Evolutionary conservation across 2,797 vertebrate genomes (phyloP), one percentile per base, ranked within the genome.

Genomic region (Gymnoscopelus braueri): DNA sequence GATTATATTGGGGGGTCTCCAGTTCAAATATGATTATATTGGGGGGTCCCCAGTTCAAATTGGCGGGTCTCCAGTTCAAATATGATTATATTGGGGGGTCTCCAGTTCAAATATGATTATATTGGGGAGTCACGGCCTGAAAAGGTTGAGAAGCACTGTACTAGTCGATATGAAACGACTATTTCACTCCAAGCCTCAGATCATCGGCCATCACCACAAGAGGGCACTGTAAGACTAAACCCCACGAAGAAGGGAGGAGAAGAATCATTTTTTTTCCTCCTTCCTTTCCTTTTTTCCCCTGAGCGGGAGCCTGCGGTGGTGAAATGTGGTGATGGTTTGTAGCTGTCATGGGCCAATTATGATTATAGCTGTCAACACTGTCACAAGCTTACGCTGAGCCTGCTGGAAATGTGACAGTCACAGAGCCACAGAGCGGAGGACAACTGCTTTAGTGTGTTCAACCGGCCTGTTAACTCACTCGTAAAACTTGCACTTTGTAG

Each of bases 151-250:
- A 19, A 19, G 19, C 19, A 19, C 19, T 19, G 19, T 19, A 19
- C 19, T 19, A 19, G 19, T n/a, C 13, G 12, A 51, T 51, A 15
- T 51, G 50, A 50, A 50, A 50, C 3, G 11, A 14, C 48, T 35
- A 35, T 35, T 44, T 2, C 9, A 44, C 39, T 44, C 35, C 39
- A 51, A 14, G 50, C 24, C 14, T 58, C 12, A 10, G 7, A 32
- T 57, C 23, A 35, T 32, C 29, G 48, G 15, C 24, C 12, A n/a
- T n/a, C n/a, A 8, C 29, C 78, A 80, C 78, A 76, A 76, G 78
- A 75, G 67, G 73, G 78, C 73, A 72, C 15, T 76, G 69, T 57
- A 76, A 65, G 39, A 72, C 73, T 69, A 65, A 60, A 69, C 58
- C 14, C 65, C 58, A 55, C n/a, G 35, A 35, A 51, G 35, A 35